Base-by-base conservation (phyloP, 2,888 invertebrate species). In the Druceiella hillmani region DNA sequence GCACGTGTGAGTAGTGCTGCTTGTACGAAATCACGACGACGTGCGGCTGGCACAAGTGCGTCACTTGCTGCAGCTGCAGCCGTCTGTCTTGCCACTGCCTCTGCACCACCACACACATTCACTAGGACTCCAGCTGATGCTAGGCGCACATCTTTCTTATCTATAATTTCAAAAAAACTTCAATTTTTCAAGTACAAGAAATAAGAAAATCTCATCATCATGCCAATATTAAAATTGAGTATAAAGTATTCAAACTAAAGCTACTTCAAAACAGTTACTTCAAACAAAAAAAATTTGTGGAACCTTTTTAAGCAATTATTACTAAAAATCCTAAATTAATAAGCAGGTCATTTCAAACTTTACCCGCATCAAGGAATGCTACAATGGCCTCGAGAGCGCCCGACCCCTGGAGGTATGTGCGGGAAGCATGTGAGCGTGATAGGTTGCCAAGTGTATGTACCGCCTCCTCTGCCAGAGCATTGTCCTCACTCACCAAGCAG, bases 391-490 rank as follows among this genome's bases (percentile, higher is more conserved):
- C 64, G 17, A 85, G 63, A 2, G 78, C 81, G 45, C 83, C 83
- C 16, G 81, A 75, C 30, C 79, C 72, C 45, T 83, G 75, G 40
- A 88, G 73, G 46, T 75, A 77, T 40, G 76, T 76, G 41, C 84
- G 62, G 1, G 81, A 78, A 43, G 70, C 60, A 56, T 75, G 73
- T 14, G 82, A 81, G 26, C 89, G 73, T 2, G 89, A 85, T 47
- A 91, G 64, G 64, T 91, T 91, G 17, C 89, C 90, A 47, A 88
- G 75, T 36, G 89, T 89, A 43, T 90, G 73, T 51, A 83, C 81
- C 14, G 86, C 80, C 66, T 90, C 90, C 46, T 75, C 66, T 39
- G 70, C 62, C 34, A 57, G 59, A 6, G 51, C 53, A 30, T 48
- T 61, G 32, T 41, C 54, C 50, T 25, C 59, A 25, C 68, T n/a